Evolutionary conservation across 2,113 vertebrate species (phyloP).

Genomic region (Stomatorhinus ivindoensis): DNA sequence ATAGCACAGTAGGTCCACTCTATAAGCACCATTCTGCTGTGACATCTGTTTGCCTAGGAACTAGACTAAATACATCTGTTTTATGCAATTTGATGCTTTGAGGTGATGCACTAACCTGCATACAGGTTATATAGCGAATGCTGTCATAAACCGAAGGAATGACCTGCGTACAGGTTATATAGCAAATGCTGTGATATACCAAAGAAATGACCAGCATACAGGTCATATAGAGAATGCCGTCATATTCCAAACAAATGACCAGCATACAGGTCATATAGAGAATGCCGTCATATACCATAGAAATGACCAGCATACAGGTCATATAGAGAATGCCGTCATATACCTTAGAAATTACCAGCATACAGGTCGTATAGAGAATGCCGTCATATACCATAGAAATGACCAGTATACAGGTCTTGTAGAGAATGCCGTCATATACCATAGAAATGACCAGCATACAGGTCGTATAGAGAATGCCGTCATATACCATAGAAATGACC

Average conservation of each 20-base stretch:
- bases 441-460: too few species aligned
- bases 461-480: neutral
- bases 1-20: neutral
- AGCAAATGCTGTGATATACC: too few species aligned
- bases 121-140: neutral
- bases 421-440: too few species aligned
- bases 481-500: too few species aligned
- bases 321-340: too few species aligned
- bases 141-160: too few species aligned
- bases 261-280: too few species aligned
- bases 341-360: neutral
- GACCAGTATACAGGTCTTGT: neutral
- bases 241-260: neutral
- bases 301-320: too few species aligned
- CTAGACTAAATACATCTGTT: neutral
- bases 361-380: neutral
- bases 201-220: neutral
- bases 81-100: neutral
- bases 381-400: neutral
- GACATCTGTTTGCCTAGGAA: neutral
- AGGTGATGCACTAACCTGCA: neutral
- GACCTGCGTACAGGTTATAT: too few species aligned
- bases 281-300: neutral
- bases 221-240: neutral
- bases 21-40: neutral